Conservation (phyloP, 2,797 vertebrate genomes). For the Peromyscus attwateri region DNA sequence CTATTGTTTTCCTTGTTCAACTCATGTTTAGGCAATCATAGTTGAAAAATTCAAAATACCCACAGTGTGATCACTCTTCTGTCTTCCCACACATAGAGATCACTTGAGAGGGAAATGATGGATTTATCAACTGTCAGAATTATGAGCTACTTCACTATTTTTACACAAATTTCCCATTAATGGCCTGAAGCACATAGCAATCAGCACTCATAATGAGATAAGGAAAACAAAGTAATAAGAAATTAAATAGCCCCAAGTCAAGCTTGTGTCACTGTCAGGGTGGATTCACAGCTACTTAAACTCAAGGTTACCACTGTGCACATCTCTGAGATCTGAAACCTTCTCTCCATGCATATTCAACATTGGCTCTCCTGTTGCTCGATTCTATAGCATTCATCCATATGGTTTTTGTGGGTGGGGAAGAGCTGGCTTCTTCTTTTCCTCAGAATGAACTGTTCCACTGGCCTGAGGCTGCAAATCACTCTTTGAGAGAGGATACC, state of each 20-base stretch:
- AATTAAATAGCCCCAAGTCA: not conserved
- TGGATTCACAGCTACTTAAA: not conserved
- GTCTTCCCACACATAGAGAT: not conserved
- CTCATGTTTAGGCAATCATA: not conserved
- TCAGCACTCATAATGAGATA: not conserved
- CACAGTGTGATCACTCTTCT: not conserved
- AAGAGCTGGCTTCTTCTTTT: not conserved
- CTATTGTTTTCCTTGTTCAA: not conserved
- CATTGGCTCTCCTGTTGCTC: not conserved
- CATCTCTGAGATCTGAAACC: not conserved
- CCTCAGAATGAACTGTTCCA: not conserved
- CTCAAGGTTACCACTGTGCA: not conserved
- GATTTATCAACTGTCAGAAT: not conserved
- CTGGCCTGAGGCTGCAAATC: not conserved
- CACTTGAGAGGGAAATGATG: not conserved
- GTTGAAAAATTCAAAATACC: not conserved
- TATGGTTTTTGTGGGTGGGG: not conserved
- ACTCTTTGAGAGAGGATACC: not conserved
- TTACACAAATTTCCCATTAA: not conserved
- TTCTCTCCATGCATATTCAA: not conserved
- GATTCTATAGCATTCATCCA: not conserved
- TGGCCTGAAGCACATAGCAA: not conserved
- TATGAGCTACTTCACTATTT: not conserved
- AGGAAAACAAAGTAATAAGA: slow-evolving; percentile 1
- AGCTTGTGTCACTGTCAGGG: not conserved